Evolutionary conservation across 2,113 vertebrate genomes (phyloP).

Genomic region (Shinisaurus crocodilurus): DNA sequence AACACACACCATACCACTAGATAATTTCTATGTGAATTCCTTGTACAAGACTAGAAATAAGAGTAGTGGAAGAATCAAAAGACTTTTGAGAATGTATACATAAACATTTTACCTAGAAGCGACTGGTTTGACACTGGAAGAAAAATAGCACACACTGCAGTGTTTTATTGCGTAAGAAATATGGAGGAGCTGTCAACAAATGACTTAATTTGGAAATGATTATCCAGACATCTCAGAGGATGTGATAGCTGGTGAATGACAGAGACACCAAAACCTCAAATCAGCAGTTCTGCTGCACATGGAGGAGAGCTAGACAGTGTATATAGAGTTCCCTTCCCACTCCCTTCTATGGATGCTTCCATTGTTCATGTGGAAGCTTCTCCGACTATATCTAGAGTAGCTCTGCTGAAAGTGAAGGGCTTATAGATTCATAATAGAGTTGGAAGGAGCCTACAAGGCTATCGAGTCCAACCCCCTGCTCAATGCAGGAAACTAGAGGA

Average conservation of each 20-base stretch:
- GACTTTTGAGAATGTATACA: conserved; percentile 66
- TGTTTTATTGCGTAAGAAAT: conserved; percentile 30
- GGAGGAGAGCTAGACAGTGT: not conserved
- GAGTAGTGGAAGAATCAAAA: conserved; percentile 54
- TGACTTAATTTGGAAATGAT: conserved; percentile 68
- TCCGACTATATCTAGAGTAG: not conserved
- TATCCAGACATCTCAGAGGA: conserved; percentile 65
- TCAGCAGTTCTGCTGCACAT: not conserved
- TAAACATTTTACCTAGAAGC: conserved; percentile 50
- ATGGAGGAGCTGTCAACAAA: conserved; percentile 65
- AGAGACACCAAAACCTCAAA: conserved; percentile 58
- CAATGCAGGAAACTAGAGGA: no score
- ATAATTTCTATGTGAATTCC: conserved; percentile 55
- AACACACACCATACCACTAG: conserved; percentile 36
- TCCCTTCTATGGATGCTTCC: not conserved
- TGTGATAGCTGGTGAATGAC: conserved; percentile 54
- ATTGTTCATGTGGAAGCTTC: not conserved
- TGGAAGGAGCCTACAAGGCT: no score
- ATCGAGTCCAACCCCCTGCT: no score
- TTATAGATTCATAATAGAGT: no score
- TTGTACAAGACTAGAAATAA: conserved; percentile 48
- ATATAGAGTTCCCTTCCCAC: not conserved
- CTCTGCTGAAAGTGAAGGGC: not conserved
- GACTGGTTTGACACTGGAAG: conserved; percentile 35
- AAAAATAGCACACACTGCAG: conserved; percentile 54